phyloP scores from a whole-genome alignment of 2,888 invertebrate genomes.

The Branchellion lobata region DNA sequence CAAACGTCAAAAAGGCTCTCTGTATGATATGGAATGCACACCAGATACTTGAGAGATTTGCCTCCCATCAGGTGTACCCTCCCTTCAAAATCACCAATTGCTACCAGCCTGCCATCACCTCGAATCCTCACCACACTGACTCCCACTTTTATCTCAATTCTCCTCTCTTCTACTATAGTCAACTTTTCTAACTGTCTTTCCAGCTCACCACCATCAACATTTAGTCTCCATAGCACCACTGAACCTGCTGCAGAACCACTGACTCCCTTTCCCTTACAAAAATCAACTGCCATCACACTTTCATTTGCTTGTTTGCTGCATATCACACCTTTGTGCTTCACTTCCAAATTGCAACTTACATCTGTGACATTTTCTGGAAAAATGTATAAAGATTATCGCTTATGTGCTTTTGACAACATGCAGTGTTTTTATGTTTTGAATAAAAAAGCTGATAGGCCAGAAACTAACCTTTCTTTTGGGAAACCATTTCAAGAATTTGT shows the following conservation, averaged over 20 bases:
- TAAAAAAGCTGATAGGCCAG: background rate
- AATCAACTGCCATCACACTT: background rate
- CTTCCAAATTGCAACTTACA: background rate
- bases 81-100: background rate
- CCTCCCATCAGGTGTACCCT: constrained; percentile 2
- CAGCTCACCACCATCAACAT: background rate
- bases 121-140: background rate
- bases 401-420: background rate
- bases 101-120: background rate
- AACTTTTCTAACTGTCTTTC: too few relatives aligned
- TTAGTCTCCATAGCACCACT: background rate
- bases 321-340: background rate
- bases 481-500: background rate
- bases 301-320: background rate
- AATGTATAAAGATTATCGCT: background rate
- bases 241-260: background rate
- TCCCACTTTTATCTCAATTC: background rate
- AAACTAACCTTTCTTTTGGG: background rate
- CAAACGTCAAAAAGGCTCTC: background rate
- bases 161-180: background rate
- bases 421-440: background rate
- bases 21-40: background rate
- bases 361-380: background rate
- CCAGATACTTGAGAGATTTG: background rate
- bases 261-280: background rate